Percentiles rank a stretch among this genome's conserved stretches.
Evolutionary conservation across 2,113 vertebrate genomes (phyloP).

Genomic region (Raphicerus campestris): DNA sequence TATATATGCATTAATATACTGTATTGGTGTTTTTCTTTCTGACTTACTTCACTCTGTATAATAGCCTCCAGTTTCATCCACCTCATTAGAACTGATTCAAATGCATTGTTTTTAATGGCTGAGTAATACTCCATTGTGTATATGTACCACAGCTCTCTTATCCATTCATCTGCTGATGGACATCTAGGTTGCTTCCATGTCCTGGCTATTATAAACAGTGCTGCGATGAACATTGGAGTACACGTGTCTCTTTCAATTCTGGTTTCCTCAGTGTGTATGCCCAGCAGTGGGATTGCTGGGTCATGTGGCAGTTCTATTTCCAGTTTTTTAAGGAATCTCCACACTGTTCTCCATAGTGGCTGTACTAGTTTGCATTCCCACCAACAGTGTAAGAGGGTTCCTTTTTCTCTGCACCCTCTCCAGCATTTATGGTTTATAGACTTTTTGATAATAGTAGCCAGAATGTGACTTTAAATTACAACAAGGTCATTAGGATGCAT

Average conservation of each 20-base stretch:
- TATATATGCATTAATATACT: neutral
- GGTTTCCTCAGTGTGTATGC: neutral
- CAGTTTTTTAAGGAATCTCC: neutral
- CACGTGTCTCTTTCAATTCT: neutral
- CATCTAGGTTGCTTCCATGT: neutral
- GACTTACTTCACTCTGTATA: neutral
- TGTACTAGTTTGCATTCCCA: neutral
- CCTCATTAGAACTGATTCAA: neutral
- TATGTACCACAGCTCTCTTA: neutral
- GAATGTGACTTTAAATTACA: neutral
- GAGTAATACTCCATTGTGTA: neutral
- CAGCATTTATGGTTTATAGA: neutral
- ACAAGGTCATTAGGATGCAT: neutral
- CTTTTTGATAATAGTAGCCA: neutral
- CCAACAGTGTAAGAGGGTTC: neutral
- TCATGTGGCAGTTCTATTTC: neutral
- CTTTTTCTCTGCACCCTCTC: neutral
- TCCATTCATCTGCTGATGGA: accelerated
- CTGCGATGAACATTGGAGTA: neutral
- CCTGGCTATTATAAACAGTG: neutral
- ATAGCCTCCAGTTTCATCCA: neutral
- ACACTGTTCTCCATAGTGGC: neutral
- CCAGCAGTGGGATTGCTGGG: neutral
- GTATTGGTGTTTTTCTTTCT: neutral
- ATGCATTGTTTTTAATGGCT: neutral